Evolutionary conservation across 2,113 vertebrate genomes (phyloP).

Genomic region (Agelaius tricolor): DNA sequence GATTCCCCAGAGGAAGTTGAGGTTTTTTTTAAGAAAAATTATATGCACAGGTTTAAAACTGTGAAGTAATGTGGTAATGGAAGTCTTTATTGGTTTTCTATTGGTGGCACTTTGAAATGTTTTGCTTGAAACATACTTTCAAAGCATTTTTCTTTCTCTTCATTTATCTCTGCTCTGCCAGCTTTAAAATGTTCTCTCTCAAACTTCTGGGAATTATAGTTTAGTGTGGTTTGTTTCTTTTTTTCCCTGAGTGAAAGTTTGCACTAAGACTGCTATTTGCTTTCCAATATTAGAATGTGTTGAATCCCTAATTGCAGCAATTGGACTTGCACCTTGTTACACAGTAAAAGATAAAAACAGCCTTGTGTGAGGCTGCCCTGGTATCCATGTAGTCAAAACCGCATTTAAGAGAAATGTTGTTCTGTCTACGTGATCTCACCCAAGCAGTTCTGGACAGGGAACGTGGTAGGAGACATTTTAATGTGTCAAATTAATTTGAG

Average conservation of each 20-base stretch:
- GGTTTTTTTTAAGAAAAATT: background rate
- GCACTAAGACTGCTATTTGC: background rate
- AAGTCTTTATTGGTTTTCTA: background rate
- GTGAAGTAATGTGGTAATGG: background rate
- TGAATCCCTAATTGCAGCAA: constrained; percentile 3
- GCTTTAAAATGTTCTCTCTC: background rate
- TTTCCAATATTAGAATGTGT: constrained; percentile 16
- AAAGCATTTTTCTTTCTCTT: constrained; percentile 12
- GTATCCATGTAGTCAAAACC: background rate
- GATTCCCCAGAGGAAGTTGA: background rate
- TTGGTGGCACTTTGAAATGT: background rate
- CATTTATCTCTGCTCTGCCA: constrained; percentile 11
- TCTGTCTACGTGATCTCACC: background rate
- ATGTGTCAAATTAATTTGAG: background rate
- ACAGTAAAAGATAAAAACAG: background rate
- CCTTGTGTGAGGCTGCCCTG: background rate
- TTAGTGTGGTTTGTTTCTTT: background rate
- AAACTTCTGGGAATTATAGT: background rate
- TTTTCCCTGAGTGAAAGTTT: background rate
- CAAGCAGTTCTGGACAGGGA: background rate
- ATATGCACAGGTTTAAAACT: background rate
- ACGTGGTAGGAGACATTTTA: background rate
- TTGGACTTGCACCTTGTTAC: background rate
- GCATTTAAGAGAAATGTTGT: background rate
- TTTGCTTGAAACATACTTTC: background rate